These are phyloP conservation scores for Cephus pulcher DNA, from an alignment of 2,888 invertebrate species.

Conservation along the genomic window DNA sequence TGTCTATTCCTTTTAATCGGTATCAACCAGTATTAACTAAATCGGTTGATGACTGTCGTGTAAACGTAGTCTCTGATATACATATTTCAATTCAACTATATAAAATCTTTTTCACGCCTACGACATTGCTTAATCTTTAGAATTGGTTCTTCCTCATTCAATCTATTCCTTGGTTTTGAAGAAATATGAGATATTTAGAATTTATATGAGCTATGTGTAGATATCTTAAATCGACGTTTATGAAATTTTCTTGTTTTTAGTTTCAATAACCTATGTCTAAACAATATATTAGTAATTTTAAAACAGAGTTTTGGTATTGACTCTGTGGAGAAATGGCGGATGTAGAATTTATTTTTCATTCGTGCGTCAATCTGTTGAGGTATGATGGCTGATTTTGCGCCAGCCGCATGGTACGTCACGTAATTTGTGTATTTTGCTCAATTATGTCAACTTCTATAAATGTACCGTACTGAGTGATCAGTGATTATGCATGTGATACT, in stretches of 20 bases:
- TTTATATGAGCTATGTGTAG: not conserved
- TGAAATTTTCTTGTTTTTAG: not conserved
- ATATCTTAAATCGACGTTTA: not conserved
- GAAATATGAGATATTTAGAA: not conserved
- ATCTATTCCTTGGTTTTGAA: too few relatives aligned
- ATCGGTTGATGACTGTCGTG: too few relatives aligned
- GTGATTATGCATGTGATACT: not conserved
- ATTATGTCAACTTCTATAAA: conserved; percentile 7
- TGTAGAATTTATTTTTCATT: not conserved
- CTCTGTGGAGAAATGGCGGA: not conserved
- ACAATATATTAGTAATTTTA: not conserved
- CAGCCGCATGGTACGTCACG: conserved; percentile 46
- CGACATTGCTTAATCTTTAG: too few relatives aligned
- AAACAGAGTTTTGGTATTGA: not conserved
- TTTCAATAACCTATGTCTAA: not conserved
- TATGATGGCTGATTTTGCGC: conserved; percentile 31
- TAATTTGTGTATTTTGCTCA: conserved; percentile 31
- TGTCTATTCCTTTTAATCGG: too few relatives aligned
- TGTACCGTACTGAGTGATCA: conserved; percentile 1
- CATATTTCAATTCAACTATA: too few relatives aligned
- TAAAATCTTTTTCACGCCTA: too few relatives aligned
- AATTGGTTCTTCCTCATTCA: too few relatives aligned
- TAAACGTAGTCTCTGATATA: too few relatives aligned
- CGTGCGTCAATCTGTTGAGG: not conserved
- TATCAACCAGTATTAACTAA: too few relatives aligned